A percentile compares a stretch with the other conserved stretches of the same genome.
Conservation (phyloP, 2,888 invertebrate species). For the Eupithecia centaureata region DNA sequence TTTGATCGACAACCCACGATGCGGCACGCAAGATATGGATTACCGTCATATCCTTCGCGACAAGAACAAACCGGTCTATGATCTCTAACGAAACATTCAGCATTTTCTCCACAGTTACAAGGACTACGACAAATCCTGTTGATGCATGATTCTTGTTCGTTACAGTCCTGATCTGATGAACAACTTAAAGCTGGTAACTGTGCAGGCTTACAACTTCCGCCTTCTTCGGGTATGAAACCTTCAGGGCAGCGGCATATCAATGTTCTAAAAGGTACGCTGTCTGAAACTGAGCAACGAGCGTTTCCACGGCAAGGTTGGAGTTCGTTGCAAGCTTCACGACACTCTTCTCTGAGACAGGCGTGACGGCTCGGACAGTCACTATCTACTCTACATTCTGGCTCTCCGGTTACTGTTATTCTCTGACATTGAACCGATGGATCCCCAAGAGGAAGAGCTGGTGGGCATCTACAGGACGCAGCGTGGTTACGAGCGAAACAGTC, state of each 20-base stretch:
- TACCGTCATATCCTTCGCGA: slow-evolving; percentile 92
- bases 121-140: slow-evolving; percentile 94
- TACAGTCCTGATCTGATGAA: slow-evolving; percentile 90
- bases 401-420: slow-evolving; percentile 72
- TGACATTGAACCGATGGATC: slow-evolving; percentile 92
- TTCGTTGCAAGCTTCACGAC: slow-evolving; percentile 90
- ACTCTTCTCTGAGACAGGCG: slow-evolving; percentile 91
- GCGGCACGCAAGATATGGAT: slow-evolving; percentile 92
- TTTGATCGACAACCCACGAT: slow-evolving; percentile 92
- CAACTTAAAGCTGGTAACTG: slow-evolving; percentile 90
- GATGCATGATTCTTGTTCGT: slow-evolving; percentile 91
- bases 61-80: slow-evolving; percentile 95
- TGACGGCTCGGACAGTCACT: slow-evolving; percentile 91
- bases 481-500: slow-evolving; percentile 92
- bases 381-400: slow-evolving; percentile 90
- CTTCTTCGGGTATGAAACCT: slow-evolving; percentile 91
- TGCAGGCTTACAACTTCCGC: slow-evolving; percentile 90
- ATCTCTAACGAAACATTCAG: slow-evolving; percentile 91
- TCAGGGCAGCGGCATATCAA: slow-evolving; percentile 95
- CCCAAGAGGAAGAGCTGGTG: slow-evolving; percentile 89
- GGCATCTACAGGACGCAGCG: slow-evolving; percentile 92
- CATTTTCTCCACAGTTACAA: slow-evolving; percentile 93
- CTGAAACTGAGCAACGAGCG: slow-evolving; percentile 91
- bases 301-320: slow-evolving; percentile 90
- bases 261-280: slow-evolving; percentile 93